Evolutionary conservation across 1,140 invertebrate genomes (phyloP).

Genomic region (Aphaenogaster ashmeadi): DNA sequence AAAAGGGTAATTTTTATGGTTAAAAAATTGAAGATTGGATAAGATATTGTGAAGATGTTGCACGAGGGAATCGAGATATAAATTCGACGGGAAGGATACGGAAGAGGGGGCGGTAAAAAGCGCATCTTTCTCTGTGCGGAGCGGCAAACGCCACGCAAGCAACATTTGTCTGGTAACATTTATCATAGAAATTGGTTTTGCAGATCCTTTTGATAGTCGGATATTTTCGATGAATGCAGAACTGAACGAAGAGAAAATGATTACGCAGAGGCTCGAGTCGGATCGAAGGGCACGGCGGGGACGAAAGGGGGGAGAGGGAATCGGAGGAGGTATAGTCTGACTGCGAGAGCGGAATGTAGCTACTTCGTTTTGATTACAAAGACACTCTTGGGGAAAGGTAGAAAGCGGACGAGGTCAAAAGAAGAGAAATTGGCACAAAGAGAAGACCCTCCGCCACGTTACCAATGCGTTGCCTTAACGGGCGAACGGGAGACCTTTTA

Average conservation of each 20-base stretch:
- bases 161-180: conserved; percentile 51
- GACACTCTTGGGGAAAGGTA: conserved; percentile 6
- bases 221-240: conserved; percentile 45
- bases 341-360: conserved; percentile 33
- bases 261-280: conserved; percentile 30
- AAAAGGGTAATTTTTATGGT: neutral
- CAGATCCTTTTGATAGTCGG: conserved; percentile 47
- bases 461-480: conserved; percentile 7
- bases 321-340: neutral
- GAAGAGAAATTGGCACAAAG: conserved; percentile 48
- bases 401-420: neutral
- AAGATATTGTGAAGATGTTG: neutral
- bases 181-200: conserved; percentile 58
- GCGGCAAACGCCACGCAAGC: conserved; percentile 41
- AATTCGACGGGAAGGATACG: conserved; percentile 29
- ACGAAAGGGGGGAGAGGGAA: too few relatives aligned
- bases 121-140: conserved; percentile 11
- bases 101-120: neutral
- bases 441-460: neutral
- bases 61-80: conserved; percentile 16
- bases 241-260: conserved; percentile 25
- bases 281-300: neutral
- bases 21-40: neutral
- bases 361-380: conserved; percentile 59
- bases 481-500: neutral